phyloP scores from a whole-genome alignment of 2,888 invertebrate species.

The Volucella inanis region DNA sequence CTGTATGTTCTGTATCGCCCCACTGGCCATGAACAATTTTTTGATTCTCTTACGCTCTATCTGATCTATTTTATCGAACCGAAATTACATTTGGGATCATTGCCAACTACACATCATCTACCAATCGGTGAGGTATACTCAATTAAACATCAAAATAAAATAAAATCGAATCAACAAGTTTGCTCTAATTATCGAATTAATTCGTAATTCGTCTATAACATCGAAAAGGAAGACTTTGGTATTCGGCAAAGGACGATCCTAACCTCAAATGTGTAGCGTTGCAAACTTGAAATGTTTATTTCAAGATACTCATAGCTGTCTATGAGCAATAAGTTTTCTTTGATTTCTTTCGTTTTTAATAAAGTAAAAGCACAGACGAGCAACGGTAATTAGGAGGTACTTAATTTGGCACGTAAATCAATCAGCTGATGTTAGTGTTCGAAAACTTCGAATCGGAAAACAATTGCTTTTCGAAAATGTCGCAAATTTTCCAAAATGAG shows the following conservation, averaged over 20 bases:
- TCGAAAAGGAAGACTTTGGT: constrained; percentile 10
- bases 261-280: neutral
- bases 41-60: constrained; percentile 12
- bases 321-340: no score
- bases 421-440: neutral
- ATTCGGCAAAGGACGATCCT: neutral
- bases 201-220: neutral
- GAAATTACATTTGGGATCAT: constrained; percentile 17
- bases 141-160: neutral
- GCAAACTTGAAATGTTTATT: no score
- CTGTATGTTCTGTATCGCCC: constrained; percentile 5
- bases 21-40: constrained; percentile 37
- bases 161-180: constrained; percentile 18
- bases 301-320: no score
- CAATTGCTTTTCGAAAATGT: constrained; percentile 8
- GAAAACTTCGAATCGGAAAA: neutral
- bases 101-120: constrained; percentile 32
- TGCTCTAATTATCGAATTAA: constrained; percentile 1
- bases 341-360: no score
- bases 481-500: neutral
- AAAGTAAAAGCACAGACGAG: no score
- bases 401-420: constrained; percentile 5
- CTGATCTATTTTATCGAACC: neutral
- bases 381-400: constrained; percentile 11
- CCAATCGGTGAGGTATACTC: neutral